Evolutionary conservation across 1,140 invertebrate genomes (phyloP).

Genomic region (Araneus ventricosus): DNA sequence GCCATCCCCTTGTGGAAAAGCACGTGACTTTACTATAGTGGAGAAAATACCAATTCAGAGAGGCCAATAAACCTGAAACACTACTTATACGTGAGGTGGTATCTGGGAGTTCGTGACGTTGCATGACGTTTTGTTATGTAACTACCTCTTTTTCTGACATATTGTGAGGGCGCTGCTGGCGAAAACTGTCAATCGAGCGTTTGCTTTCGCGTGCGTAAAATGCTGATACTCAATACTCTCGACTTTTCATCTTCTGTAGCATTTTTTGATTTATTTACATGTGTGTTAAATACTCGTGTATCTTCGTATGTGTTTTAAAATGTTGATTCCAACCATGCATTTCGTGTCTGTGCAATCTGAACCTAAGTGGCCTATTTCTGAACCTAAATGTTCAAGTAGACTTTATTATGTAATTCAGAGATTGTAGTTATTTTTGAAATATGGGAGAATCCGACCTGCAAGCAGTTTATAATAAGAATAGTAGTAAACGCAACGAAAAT

Average conservation of each 20-base stretch:
- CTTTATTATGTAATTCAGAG: constrained; percentile 42
- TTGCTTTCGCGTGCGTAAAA: neutral
- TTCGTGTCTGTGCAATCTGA: constrained; percentile 15
- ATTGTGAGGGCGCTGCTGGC: constrained; percentile 57
- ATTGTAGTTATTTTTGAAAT: constrained; percentile 55
- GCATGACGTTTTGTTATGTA: constrained; percentile 67
- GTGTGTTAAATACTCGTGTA: neutral
- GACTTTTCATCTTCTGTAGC: neutral
- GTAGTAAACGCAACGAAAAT: constrained; percentile 28
- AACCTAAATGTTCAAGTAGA: constrained; percentile 53
- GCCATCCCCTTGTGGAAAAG: neutral
- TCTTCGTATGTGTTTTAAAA: neutral
- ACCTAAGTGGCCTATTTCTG: constrained; percentile 60
- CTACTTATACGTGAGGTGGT: constrained; percentile 12
- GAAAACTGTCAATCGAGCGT: constrained; percentile 59
- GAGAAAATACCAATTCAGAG: constrained; percentile 29
- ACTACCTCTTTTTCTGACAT: constrained; percentile 58
- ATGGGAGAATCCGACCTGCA: constrained; percentile 72
- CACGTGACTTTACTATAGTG: constrained; percentile 34
- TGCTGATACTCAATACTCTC: neutral
- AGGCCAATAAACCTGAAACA: constrained; percentile 67
- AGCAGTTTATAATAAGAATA: constrained; percentile 46
- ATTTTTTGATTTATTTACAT: neutral
- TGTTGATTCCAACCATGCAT: neutral
- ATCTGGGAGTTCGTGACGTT: constrained; percentile 53